Percentiles rank a stretch among this genome's conserved stretches.
These are phyloP conservation scores for Lepidurus apus DNA, from an alignment of 1,140 invertebrate species.

Conservation along the genomic window DNA sequence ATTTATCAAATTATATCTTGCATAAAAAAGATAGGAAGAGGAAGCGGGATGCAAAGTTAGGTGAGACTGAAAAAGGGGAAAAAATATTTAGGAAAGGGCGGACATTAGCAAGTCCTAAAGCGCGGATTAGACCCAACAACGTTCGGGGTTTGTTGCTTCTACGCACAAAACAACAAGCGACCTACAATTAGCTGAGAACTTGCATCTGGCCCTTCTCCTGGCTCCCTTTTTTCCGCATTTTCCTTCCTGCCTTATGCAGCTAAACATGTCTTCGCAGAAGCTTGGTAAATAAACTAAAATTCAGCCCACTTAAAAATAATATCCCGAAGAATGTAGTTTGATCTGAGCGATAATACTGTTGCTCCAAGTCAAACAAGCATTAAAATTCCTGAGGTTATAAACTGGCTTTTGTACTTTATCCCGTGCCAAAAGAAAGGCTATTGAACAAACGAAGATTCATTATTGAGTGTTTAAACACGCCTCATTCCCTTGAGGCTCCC, in stretches of 20 bases:
- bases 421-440: no score
- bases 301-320: neutral
- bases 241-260: neutral
- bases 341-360: neutral
- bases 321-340: neutral
- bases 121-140: neutral
- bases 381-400: no score
- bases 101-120: neutral
- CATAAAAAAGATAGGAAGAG: neutral
- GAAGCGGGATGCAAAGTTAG: neutral
- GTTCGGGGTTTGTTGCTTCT: neutral
- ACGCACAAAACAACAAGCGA: conserved; percentile 11
- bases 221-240: neutral
- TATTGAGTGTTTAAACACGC: no score
- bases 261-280: neutral
- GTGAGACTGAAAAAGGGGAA: neutral
- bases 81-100: neutral
- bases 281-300: conserved; percentile 7
- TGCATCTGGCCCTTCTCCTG: neutral
- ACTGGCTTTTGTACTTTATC: no score
- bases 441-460: no score
- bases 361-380: no score
- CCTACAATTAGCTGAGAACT: neutral
- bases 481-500: no score
- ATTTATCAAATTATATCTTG: neutral